Percentiles rank a stretch among this genome's conserved stretches.
These are phyloP conservation scores for Vicugna pacos DNA, from an alignment of 2,113 vertebrate species.

Conservation along the genomic window DNA sequence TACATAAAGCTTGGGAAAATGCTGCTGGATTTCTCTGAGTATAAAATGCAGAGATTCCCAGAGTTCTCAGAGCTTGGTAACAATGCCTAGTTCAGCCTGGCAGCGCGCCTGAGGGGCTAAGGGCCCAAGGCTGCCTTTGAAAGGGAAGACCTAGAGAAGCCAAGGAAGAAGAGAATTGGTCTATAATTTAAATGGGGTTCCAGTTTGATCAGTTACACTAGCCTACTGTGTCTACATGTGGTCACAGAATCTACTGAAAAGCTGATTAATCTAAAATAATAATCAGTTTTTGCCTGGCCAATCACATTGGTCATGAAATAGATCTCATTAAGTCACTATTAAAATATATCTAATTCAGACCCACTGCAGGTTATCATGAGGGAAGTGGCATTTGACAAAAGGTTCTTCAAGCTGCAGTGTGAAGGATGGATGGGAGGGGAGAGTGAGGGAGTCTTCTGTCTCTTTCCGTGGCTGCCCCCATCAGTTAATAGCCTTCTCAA, in stretches of 20 bases:
- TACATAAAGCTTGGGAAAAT: constrained; percentile 70
- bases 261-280: constrained; percentile 52
- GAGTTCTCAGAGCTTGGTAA: constrained; percentile 47
- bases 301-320: constrained; percentile 58
- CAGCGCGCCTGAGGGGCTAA: not conserved
- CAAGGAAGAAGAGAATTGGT: not conserved
- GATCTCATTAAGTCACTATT: constrained; percentile 59
- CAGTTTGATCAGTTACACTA: constrained; percentile 46
- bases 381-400: constrained; percentile 43
- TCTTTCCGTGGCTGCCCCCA: not conserved
- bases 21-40: constrained; percentile 57
- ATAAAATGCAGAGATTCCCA: constrained; percentile 61
- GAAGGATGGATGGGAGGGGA: not conserved
- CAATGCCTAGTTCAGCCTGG: constrained; percentile 51
- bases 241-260: constrained; percentile 58
- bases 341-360: constrained; percentile 46
- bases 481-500: not conserved
- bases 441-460: not conserved
- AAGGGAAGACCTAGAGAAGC: constrained; percentile 57
- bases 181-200: constrained; percentile 47
- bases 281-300: constrained; percentile 22
- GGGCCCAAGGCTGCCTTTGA: constrained; percentile 52
- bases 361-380: not conserved
- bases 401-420: not conserved
- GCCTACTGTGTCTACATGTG: constrained; percentile 45